A percentile compares a stretch with the other conserved stretches of the same genome.
Conservation (phyloP, 2,113 vertebrate species). For the Coregonus clupeaformis region DNA sequence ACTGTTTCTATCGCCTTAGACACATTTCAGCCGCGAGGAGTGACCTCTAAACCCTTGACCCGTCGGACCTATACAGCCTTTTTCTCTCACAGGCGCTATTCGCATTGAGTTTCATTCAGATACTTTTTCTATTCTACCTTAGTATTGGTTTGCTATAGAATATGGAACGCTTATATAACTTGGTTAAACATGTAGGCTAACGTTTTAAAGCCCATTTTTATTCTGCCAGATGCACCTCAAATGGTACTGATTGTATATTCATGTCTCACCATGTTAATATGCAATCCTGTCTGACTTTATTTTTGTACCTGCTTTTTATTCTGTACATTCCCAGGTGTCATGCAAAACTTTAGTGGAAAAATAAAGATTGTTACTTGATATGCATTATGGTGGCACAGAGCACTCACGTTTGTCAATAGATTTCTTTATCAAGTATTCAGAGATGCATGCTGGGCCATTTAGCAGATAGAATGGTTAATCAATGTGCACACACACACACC, state of each 20-base stretch:
- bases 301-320: conserved; percentile 71
- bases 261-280: conserved; percentile 54
- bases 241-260: conserved; percentile 50
- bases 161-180: conserved; percentile 32
- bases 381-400: conserved; percentile 44
- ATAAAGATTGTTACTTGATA: conserved; percentile 73
- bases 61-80: conserved; percentile 81
- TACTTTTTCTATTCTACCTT: conserved; percentile 57
- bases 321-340: conserved; percentile 64
- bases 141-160: conserved; percentile 46
- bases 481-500: too few relatives aligned
- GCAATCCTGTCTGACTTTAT: conserved; percentile 60
- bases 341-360: conserved; percentile 66
- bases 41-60: conserved; percentile 99
- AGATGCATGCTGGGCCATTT: too few relatives aligned
- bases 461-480: too few relatives aligned
- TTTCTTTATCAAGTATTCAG: background rate
- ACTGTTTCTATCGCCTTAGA: conserved; percentile 92
- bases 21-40: conserved; percentile 93
- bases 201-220: conserved; percentile 33
- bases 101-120: conserved; percentile 71
- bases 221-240: conserved; percentile 40
- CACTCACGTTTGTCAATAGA: background rate
- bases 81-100: conserved; percentile 79
- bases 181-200: conserved; percentile 21